Conservation (phyloP, 2,797 vertebrate genomes). For the Sphaeramia orbicularis region DNA sequence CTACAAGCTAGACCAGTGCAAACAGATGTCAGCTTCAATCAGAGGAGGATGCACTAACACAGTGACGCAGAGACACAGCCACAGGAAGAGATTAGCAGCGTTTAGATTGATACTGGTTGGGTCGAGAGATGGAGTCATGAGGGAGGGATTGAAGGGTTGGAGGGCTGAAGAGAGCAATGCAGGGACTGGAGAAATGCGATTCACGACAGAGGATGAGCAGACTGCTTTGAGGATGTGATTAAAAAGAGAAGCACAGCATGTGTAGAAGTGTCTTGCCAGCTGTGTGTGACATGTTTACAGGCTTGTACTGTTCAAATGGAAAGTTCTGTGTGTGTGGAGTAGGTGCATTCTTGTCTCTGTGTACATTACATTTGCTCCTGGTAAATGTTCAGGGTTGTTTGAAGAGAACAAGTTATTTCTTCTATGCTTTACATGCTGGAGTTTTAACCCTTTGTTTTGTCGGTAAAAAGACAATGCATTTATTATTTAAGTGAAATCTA, state of each 20-base stretch:
- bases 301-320: slow-evolving; percentile 10
- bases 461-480: too few species aligned
- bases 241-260: slow-evolving; percentile 18
- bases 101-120: slow-evolving; percentile 62
- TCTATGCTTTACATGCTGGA: not conserved
- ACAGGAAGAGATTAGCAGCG: slow-evolving; percentile 77
- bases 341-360: slow-evolving; percentile 3
- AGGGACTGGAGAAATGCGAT: slow-evolving; percentile 29
- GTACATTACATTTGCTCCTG: slow-evolving; percentile 11
- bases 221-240: slow-evolving; percentile 28
- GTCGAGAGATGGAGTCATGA: slow-evolving; percentile 47
- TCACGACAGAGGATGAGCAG: slow-evolving; percentile 15
- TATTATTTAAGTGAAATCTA: too few species aligned
- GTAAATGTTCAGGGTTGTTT: slow-evolving; percentile 15
- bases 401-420: not conserved
- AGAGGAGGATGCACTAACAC: slow-evolving; percentile 64
- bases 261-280: slow-evolving; percentile 22
- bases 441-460: not conserved
- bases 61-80: slow-evolving; percentile 61
- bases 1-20: slow-evolving; percentile 60
- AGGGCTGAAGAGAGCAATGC: slow-evolving; percentile 9
- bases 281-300: slow-evolving; percentile 34
- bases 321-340: slow-evolving; percentile 9
- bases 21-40: slow-evolving; percentile 81
- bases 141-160: slow-evolving; percentile 37